Conservation (phyloP, 2,797 vertebrate species). For the Nannoperca australis region DNA sequence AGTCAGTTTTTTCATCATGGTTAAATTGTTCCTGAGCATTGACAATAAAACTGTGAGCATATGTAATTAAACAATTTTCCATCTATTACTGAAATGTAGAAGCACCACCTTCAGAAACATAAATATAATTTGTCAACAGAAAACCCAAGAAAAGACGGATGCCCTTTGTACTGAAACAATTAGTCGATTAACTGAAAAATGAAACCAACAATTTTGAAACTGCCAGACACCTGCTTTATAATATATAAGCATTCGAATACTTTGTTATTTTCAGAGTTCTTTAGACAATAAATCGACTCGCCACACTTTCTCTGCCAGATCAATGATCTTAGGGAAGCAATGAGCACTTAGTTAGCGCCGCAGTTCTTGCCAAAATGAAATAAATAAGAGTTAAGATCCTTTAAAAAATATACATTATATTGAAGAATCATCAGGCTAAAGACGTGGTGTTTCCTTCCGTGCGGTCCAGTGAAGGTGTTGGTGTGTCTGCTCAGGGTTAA, state of each 20-base stretch:
- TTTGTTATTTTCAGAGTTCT: not conserved
- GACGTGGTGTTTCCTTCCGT: conserved; percentile 37
- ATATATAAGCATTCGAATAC: not conserved
- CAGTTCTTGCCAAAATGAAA: not conserved
- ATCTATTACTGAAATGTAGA: not conserved
- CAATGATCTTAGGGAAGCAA: not conserved
- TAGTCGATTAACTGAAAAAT: not conserved
- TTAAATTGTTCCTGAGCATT: not conserved
- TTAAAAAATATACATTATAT: not conserved
- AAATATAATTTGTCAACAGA: not conserved
- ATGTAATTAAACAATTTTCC: not conserved
- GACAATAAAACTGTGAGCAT: not conserved
- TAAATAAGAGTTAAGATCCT: not conserved
- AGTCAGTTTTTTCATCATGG: not conserved
- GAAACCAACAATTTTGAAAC: too few species aligned
- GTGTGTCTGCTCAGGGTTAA: conserved; percentile 62
- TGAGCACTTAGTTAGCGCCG: conserved; percentile 3
- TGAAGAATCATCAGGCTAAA: conserved; percentile 14
- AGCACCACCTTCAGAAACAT: not conserved
- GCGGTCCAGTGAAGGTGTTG: conserved; percentile 50
- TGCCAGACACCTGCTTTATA: too few species aligned
- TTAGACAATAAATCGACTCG: not conserved
- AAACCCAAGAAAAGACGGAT: not conserved
- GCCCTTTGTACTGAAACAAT: not conserved
- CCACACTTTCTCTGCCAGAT: not conserved